Evolutionary conservation across 1,140 invertebrate genomes (phyloP).

Genomic region (Steinernema khuongi): DNA sequence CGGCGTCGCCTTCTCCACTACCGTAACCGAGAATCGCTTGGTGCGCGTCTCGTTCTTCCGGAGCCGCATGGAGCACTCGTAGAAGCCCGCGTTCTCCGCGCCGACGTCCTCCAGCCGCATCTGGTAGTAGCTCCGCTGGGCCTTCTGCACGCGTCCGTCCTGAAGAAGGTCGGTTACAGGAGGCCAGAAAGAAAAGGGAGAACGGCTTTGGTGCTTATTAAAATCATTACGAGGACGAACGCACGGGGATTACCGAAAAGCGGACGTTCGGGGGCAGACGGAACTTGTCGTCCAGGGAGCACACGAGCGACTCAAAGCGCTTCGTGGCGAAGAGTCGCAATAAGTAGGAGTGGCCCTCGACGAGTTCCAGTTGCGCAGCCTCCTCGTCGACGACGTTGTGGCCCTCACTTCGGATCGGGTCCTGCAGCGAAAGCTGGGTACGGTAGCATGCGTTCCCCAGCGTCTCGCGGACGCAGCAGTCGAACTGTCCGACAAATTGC

Average conservation of each 20-base stretch:
- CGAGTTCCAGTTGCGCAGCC: background rate
- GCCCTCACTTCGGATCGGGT: constrained; percentile 15
- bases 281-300: background rate
- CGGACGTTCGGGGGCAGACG: background rate
- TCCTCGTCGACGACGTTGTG: constrained; percentile 22
- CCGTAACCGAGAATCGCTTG: background rate
- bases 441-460: constrained; percentile 26
- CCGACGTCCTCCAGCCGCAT: background rate
- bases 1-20: background rate
- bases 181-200: background rate
- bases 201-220: background rate
- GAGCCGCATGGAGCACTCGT: background rate
- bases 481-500: constrained; percentile 22
- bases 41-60: background rate
- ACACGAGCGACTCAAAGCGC: background rate
- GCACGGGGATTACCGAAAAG: background rate
- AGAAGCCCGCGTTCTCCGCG: background rate
- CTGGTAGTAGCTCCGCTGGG: background rate
- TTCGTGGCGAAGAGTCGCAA: background rate
- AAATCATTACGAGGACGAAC: too few relatives aligned
- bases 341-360: constrained; percentile 23
- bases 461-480: constrained; percentile 23
- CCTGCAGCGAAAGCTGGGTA: constrained; percentile 2
- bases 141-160: background rate
- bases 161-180: background rate